Percentiles rank a stretch among this genome's conserved stretches.
phyloP scores from a whole-genome alignment of 2,113 vertebrate genomes.

The Thomomys bottae region DNA sequence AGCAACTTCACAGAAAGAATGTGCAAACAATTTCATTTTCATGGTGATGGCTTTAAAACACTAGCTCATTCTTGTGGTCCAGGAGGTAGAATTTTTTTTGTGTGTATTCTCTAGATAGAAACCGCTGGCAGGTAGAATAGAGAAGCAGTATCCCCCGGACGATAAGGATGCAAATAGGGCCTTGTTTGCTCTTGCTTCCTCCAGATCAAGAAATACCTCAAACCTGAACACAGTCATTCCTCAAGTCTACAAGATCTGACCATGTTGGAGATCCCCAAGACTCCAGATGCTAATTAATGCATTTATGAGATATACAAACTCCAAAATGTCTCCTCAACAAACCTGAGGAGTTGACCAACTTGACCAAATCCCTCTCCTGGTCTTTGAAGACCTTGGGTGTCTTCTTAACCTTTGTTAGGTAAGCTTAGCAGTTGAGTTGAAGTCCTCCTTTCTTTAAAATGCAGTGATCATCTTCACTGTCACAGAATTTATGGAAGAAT shows the following conservation, averaged over 20 bases:
- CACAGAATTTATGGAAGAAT: background rate
- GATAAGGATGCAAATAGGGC: background rate
- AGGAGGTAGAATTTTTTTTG: background rate
- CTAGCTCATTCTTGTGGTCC: background rate
- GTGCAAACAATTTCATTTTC: background rate
- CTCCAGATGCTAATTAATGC: background rate
- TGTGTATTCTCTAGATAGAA: background rate
- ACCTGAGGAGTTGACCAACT: background rate
- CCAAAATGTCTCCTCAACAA: background rate
- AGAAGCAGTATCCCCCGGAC: background rate
- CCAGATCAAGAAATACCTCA: background rate
- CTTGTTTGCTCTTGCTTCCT: background rate
- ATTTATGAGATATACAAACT: background rate
- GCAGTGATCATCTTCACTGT: background rate
- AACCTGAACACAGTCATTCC: background rate
- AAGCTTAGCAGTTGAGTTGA: background rate
- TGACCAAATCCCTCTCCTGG: background rate
- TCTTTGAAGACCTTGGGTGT: background rate
- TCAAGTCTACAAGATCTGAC: background rate
- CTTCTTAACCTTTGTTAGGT: background rate
- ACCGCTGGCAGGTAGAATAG: background rate
- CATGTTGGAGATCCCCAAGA: background rate
- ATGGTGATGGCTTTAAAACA: background rate
- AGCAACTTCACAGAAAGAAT: background rate
- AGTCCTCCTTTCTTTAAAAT: background rate